Base-by-base conservation (phyloP, 2,797 vertebrate species). In the Geotria australis region DNA sequence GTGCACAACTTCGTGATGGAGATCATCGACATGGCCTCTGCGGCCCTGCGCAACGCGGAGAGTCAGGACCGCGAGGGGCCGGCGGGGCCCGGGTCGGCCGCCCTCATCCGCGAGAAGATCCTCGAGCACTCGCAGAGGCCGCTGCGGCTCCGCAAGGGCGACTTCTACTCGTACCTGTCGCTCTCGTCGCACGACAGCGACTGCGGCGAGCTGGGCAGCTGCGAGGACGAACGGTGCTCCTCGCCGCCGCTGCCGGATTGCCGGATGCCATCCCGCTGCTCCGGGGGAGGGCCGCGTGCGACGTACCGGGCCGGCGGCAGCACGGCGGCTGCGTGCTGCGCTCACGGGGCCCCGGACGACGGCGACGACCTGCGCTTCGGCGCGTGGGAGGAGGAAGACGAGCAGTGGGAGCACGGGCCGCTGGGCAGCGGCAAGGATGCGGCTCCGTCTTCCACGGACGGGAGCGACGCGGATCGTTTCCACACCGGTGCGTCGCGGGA, bases 151-250 rank as follows among this genome's bases (percentile, higher is more conserved):
- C 76, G 79, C 47, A 85, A 85, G 60, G 83, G 88, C 3, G 91
- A 95, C 71, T 98, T 98, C 67, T 95, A 95, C 73, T 82, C 86
- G 60, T 98, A 98, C 61, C 71, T 98, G 65, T 93, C 91, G 8
- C 80, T 98, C 24, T 55, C 51, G n/a, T 55, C 51, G 59, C 91
- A 98, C 61, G 91, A 98, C 71, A 95, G 88, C 62, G 91, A 95
- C 71, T 98, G 91, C 60, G 91, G 91, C 11, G 91, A 94, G 64
- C 79, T 98, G 63, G 79, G 69, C 60, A 80, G 64, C 65, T 82
- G 76, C 58, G 10, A 68, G 12, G 82, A 89, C 56, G 80, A 85
- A 62, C 77, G 77, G 63, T 79, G 77, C 64, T 73, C 63, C 63
- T 70, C 75, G 11, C 77, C 79, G 1, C 62, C 70, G 60, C 77